These are phyloP conservation scores for Siphamia tubifer DNA, from an alignment of 2,113 vertebrate genomes.

Conservation along the genomic window DNA sequence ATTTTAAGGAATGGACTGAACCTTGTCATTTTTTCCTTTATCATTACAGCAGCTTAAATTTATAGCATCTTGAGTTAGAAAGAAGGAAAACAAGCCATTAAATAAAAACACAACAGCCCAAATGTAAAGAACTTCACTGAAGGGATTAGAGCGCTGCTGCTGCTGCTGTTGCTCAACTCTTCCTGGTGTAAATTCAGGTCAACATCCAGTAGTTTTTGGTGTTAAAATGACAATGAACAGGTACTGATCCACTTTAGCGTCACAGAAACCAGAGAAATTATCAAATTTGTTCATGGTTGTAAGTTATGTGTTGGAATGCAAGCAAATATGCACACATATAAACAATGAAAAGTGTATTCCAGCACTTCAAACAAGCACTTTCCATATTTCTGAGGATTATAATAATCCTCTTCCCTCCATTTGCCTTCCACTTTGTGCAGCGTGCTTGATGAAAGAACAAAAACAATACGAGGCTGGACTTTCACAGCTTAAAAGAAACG, in stretches of 20 bases:
- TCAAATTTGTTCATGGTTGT: conserved; percentile 62
- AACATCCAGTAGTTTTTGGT: too few species aligned
- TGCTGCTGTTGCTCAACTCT: not conserved
- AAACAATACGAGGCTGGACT: not conserved
- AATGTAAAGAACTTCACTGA: too few species aligned
- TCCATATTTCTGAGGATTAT: conserved; percentile 62
- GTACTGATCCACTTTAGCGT: conserved; percentile 11
- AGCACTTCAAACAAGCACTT: conserved; percentile 28
- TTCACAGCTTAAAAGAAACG: not conserved
- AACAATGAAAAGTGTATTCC: not conserved
- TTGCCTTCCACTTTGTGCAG: not conserved
- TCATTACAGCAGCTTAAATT: too few species aligned
- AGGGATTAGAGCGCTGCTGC: too few species aligned
- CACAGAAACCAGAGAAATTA: not conserved
- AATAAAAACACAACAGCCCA: too few species aligned
- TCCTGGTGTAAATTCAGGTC: too few species aligned
- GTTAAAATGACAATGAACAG: not conserved
- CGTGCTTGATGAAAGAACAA: not conserved
- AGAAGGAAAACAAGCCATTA: too few species aligned
- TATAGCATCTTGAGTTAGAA: too few species aligned
- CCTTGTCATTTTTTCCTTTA: too few species aligned
- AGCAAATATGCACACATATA: not conserved
- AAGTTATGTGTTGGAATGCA: not conserved
- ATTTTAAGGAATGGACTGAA: too few species aligned
- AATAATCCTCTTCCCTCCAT: conserved; percentile 60